These are phyloP conservation scores for Calameuta pallipes DNA, from an alignment of 2,888 invertebrate species.

Conservation along the genomic window DNA sequence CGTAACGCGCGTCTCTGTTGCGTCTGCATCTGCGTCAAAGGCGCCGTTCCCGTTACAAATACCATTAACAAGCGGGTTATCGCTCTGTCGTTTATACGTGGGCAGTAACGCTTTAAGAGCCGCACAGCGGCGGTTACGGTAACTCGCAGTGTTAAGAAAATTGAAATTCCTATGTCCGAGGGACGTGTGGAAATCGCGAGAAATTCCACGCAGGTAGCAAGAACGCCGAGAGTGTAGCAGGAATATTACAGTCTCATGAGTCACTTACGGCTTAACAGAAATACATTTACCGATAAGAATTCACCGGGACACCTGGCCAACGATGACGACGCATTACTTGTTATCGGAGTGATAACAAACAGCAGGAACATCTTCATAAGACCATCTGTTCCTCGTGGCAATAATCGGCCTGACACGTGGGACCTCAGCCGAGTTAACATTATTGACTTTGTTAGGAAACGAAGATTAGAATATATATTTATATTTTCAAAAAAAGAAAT, in stretches of 20 bases:
- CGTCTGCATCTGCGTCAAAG: background rate
- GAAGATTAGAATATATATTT: background rate
- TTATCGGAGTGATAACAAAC: background rate
- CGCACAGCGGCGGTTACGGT: background rate
- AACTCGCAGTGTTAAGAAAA: background rate
- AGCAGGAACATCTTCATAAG: background rate
- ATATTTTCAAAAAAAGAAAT: background rate
- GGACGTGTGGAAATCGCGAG: background rate
- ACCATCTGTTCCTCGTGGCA: background rate
- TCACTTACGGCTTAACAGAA: background rate
- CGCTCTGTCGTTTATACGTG: background rate
- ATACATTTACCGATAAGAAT: background rate
- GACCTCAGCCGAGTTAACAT: background rate
- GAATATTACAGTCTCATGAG: background rate
- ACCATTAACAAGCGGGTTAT: conserved; percentile 1
- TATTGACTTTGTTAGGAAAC: background rate
- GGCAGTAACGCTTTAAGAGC: background rate
- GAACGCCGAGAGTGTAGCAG: background rate
- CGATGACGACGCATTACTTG: background rate
- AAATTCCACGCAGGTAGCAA: background rate
- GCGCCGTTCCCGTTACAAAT: conserved; percentile 6
- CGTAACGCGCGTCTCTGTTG: background rate
- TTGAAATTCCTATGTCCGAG: background rate
- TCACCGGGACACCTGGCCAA: background rate
- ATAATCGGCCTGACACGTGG: background rate